Base-by-base conservation (phyloP, 1,140 invertebrate species). In the Nephotettix cincticeps region DNA sequence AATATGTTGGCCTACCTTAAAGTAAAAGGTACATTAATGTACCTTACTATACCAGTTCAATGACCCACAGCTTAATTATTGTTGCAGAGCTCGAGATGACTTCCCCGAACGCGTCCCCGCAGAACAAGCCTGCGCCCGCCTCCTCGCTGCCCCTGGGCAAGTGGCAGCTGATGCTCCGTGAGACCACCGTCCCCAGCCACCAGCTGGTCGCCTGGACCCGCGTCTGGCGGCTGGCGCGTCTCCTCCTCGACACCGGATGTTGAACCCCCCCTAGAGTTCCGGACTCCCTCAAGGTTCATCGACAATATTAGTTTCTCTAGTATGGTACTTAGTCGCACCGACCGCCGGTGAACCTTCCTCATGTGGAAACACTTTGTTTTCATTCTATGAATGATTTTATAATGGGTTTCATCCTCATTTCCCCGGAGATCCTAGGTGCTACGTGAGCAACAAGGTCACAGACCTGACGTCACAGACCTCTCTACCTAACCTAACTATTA, bases 191-290 rank as follows among this genome's bases (percentile, higher is more conserved):
- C 21, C 75, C 73, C 11, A 67, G 67, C 45, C 58, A 51, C 2
- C 72, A 73, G 32, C 66, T 70, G 13, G 71, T 73, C 47, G 74
- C 73, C 13, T 77, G 76, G 76, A 77, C 74, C 21, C 65, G 76
- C 11, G 76, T 77, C 61, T 77, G 76, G 76, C 61, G 76, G 43
- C 70, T 77, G 1, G 71, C 74, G 19, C 70, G 72, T 17, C 73
- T 77, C 1, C 71, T 77, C 23, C 64, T 77, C 40, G 71, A 77
- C 65, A 75, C 76, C 32, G 73, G 74, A 36, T 77, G 76, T 70
- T 77, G 69, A 71, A 64, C 30, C n/a, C 6, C 56, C 56, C 27
- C 9, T 19, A 54, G 6, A 11, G 13, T 54, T 21, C 47, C 9
- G 56, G 56, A 61, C 56, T 61, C 56, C n/a, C 56, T 14, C 56